A percentile compares a stretch with the other conserved stretches of the same genome.
Conservation (phyloP, 1,140 invertebrate species). For the Drosophila simulans region DNA sequence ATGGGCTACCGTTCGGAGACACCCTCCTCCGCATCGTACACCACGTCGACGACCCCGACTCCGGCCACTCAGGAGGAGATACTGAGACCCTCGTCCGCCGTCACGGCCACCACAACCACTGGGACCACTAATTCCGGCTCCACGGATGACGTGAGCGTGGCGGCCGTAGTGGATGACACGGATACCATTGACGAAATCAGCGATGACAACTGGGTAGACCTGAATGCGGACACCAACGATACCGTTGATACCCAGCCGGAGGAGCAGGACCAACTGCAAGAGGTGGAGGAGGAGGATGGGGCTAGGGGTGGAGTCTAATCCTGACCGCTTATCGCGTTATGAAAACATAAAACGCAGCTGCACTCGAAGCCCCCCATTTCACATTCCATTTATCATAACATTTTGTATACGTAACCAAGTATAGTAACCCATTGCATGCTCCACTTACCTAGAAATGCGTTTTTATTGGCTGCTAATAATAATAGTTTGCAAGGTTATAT, state of each 20-base stretch:
- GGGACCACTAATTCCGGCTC: slow-evolving; percentile 48
- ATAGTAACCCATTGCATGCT: slow-evolving; percentile 12
- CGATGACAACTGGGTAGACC: slow-evolving; percentile 67
- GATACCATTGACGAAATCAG: slow-evolving; percentile 68
- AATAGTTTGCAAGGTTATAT: neutral
- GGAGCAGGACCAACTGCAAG: slow-evolving; percentile 11
- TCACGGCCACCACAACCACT: slow-evolving; percentile 26
- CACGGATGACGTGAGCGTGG: slow-evolving; percentile 63
- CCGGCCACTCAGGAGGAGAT: slow-evolving; percentile 44
- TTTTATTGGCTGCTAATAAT: neutral
- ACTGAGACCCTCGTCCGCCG: slow-evolving; percentile 20
- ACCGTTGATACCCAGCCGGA: slow-evolving; percentile 21
- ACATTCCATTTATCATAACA: neutral
- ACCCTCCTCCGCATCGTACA: slow-evolving; percentile 31
- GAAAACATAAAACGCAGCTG: neutral
- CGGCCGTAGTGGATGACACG: slow-evolving; percentile 58
- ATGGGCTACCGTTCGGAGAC: slow-evolving; percentile 34
- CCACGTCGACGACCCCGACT: slow-evolving; percentile 52
- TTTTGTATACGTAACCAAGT: slow-evolving; percentile 5
- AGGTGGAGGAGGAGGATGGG: slow-evolving; percentile 18
- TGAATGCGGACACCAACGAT: slow-evolving; percentile 51
- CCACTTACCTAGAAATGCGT: neutral
- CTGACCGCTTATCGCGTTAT: too few relatives aligned
- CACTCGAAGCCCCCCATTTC: neutral
- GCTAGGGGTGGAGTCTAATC: slow-evolving; percentile 24